These are phyloP conservation scores for Drosophila tristis DNA, from an alignment of 1,140 invertebrate genomes.

Conservation along the genomic window DNA sequence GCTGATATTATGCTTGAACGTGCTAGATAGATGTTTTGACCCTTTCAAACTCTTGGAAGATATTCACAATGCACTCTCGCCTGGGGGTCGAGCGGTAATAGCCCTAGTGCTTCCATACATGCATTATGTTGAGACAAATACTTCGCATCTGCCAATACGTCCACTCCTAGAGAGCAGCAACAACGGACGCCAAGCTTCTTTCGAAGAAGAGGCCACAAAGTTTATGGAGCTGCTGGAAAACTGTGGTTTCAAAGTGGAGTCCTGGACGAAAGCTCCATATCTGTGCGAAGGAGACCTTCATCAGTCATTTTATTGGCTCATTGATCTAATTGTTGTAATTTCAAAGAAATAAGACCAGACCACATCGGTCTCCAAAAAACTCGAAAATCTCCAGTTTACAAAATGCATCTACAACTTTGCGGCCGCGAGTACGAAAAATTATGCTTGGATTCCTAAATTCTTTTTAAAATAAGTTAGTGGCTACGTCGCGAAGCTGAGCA, in stretches of 20 bases:
- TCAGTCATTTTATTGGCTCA: constrained; percentile 94
- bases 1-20: constrained; percentile 93
- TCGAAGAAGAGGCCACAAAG: constrained; percentile 73
- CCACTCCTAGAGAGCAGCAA: constrained; percentile 64
- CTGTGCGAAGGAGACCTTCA: constrained; percentile 95
- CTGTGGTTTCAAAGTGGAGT: constrained; percentile 89
- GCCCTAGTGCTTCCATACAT: constrained; percentile 94
- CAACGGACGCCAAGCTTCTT: constrained; percentile 55
- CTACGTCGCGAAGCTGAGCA: constrained; percentile 43
- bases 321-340: constrained; percentile 92
- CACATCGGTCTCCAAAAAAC: not conserved
- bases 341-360: constrained; percentile 65
- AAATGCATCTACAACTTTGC: too few species aligned
- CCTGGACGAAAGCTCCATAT: constrained; percentile 95
- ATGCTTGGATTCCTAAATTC: too few species aligned
- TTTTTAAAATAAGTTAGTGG: constrained; percentile 2
- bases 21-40: constrained; percentile 93
- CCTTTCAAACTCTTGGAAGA: constrained; percentile 90
- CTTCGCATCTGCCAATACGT: constrained; percentile 79
- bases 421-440: too few species aligned
- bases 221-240: constrained; percentile 79
- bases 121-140: constrained; percentile 92
- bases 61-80: constrained; percentile 87
- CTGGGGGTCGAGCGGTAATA: constrained; percentile 89
- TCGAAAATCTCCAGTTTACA: too few species aligned